A percentile compares a stretch with the other conserved stretches of the same genome.
Evolutionary conservation across 2,113 vertebrate species (phyloP).

Genomic region (Dendrocopos noguchii): DNA sequence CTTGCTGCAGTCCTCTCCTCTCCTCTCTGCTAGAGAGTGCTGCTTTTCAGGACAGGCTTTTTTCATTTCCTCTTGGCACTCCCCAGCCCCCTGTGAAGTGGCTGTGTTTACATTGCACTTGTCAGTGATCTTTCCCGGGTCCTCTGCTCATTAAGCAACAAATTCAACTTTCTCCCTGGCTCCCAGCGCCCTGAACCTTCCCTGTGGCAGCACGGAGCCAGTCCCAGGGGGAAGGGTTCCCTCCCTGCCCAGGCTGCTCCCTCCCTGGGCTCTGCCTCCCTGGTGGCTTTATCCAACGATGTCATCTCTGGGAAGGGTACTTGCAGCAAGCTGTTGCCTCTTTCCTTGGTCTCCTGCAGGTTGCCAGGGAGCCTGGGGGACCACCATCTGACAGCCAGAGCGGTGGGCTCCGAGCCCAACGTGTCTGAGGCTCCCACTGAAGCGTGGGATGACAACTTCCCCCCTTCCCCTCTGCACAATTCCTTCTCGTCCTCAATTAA

Average conservation of each 20-base stretch:
- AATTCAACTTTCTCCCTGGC: conserved; percentile 60
- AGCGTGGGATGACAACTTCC: conserved; percentile 11
- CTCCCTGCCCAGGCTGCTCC: conserved; percentile 60
- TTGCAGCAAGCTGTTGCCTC: conserved; percentile 65
- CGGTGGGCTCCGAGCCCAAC: conserved; percentile 17
- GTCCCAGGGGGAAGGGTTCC: conserved; percentile 57
- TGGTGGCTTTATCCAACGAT: conserved; percentile 58
- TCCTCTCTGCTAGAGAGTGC: conserved; percentile 32
- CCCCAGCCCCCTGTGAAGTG: conserved; percentile 52
- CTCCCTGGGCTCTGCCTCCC: conserved; percentile 56
- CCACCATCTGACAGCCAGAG: conserved; percentile 49
- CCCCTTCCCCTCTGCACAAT: conserved; percentile 22
- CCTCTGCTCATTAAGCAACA: conserved; percentile 68
- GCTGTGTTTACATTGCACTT: conserved; percentile 62
- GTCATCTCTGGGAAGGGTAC: conserved; percentile 56
- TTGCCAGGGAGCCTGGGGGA: conserved; percentile 67
- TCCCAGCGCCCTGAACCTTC: conserved; percentile 60
- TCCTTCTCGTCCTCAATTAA: conserved; percentile 29
- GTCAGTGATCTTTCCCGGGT: conserved; percentile 66
- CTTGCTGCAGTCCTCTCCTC: neutral
- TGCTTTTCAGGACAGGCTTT: conserved; percentile 54
- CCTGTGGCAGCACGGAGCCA: conserved; percentile 48
- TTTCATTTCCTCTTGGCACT: conserved; percentile 58
- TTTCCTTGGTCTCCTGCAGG: conserved; percentile 31
- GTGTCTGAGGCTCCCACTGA: conserved; percentile 48